phyloP scores from a whole-genome alignment of 2,888 invertebrate genomes.

The Caenorhabditis drosophilae region DNA sequence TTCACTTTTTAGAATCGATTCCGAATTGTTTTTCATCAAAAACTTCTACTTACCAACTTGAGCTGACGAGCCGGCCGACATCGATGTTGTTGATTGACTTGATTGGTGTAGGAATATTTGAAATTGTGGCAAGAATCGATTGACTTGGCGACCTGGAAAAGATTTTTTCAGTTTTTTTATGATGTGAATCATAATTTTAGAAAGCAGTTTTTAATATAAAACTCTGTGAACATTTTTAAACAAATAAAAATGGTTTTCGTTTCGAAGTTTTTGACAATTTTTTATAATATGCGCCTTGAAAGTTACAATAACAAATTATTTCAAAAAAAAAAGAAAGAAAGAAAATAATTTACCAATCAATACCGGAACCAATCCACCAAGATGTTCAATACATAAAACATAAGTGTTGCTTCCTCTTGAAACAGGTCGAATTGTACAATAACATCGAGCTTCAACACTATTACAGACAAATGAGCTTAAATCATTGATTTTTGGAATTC shows the following conservation, averaged over 20 bases:
- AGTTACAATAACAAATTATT: no score
- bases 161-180: no score
- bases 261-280: no score
- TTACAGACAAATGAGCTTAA: conserved; percentile 90
- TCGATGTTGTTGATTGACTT: conserved; percentile 8
- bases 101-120: conserved; percentile 76
- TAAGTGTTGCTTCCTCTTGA: conserved; percentile 69
- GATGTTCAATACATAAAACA: conserved; percentile 84
- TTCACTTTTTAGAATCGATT: no score
- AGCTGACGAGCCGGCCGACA: conserved; percentile 49
- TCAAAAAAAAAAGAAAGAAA: no score
- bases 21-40: no score
- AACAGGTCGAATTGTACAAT: conserved; percentile 85
- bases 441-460: conserved; percentile 86
- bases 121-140: conserved; percentile 96
- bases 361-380: conserved; percentile 90
- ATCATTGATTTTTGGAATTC: conserved; percentile 86
- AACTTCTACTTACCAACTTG: conserved; percentile 67
- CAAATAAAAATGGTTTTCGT: background rate
- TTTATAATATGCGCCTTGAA: no score
- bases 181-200: no score
- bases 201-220: conserved; percentile 1
- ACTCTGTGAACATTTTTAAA: background rate
- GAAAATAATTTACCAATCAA: conserved; percentile 85
- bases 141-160: conserved; percentile 76